Conservation (phyloP, 2,888 invertebrate genomes). For the Cantharis lateralis region DNA sequence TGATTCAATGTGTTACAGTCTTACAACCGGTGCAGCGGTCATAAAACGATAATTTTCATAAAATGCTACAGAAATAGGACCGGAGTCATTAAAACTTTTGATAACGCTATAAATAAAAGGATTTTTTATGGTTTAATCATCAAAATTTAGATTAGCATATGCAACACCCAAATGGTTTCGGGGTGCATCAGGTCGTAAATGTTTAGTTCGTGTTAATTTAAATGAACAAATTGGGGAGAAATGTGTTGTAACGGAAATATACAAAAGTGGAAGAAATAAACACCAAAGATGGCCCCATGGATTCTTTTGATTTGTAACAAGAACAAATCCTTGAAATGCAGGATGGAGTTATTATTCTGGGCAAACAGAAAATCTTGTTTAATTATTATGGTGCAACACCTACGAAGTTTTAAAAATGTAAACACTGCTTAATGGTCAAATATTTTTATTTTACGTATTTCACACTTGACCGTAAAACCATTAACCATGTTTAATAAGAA, state of each 20-base stretch:
- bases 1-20: neutral
- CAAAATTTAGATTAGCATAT: neutral
- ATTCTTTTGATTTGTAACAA: too few species aligned
- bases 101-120: neutral
- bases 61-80: neutral
- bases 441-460: neutral
- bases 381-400: neutral
- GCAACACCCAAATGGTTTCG: neutral
- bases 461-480: neutral
- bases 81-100: slow-evolving; percentile 2
- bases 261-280: neutral
- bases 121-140: neutral
- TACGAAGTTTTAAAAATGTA: neutral
- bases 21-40: neutral
- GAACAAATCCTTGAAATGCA: too few species aligned
- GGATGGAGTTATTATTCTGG: neutral
- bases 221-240: neutral
- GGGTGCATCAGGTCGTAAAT: neutral
- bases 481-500: neutral
- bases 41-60: slow-evolving; percentile 1
- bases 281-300: too few species aligned
- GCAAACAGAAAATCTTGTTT: neutral
- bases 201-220: neutral
- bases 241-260: neutral
- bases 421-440: neutral